These are phyloP conservation scores for Sinella curviseta DNA, from an alignment of 1,140 invertebrate species.

Conservation along the genomic window DNA sequence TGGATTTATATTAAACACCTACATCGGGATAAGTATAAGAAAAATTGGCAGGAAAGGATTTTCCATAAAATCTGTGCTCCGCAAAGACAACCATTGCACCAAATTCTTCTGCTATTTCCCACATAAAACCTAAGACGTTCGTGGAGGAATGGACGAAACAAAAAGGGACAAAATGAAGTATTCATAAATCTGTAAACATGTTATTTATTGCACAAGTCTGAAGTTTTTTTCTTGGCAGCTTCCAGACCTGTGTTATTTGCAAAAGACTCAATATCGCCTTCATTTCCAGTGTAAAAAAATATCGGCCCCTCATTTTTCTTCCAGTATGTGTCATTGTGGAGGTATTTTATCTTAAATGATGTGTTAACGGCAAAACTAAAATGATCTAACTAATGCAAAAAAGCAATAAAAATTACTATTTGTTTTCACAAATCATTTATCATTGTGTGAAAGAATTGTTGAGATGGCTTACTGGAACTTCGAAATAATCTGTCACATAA, in stretches of 20 bases:
- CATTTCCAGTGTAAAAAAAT: conserved; percentile 97
- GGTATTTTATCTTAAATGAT: conserved; percentile 77
- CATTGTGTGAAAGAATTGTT: too few species aligned
- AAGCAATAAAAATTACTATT: not conserved
- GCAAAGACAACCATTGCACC: conserved; percentile 86
- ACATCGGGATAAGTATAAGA: not conserved
- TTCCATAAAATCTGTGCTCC: conserved; percentile 94
- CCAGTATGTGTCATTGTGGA: conserved; percentile 76
- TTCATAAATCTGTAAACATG: not conserved
- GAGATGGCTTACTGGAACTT: not conserved
- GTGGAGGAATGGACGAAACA: too few species aligned
- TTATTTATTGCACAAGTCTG: too few species aligned
- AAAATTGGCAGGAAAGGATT: conserved; percentile 59
- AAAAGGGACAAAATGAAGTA: not conserved
- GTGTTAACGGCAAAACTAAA: conserved; percentile 73
- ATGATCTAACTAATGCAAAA: conserved; percentile 66
- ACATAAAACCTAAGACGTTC: conserved; percentile 88
- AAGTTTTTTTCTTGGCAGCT: not conserved
- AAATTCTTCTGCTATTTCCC: conserved; percentile 81
- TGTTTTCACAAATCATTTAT: not conserved
- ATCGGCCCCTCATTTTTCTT: conserved; percentile 68
- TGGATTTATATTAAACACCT: not conserved
- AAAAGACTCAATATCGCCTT: conserved; percentile 88
- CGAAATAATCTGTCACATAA: not conserved
- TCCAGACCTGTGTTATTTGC: conserved; percentile 51